Evolutionary conservation across 2,888 invertebrate species (phyloP), one percentile per base, ranked within the genome.

Genomic region (Rhagonycha fulva): DNA sequence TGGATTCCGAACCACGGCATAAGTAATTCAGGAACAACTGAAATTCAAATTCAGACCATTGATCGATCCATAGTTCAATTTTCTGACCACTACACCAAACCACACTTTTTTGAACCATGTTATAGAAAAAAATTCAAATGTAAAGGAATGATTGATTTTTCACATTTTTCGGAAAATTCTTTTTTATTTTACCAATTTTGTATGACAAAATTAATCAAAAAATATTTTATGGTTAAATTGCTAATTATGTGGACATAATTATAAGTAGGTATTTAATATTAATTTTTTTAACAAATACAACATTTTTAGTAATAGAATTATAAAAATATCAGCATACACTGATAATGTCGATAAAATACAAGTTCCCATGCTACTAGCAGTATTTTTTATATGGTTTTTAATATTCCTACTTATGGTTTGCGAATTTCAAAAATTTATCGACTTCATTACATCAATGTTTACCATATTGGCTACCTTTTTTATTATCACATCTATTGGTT

Each of bases 361-460:
- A 32, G 23, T 10, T 12, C 30, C 30, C 10, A 23, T 62, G 63
- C 11, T 63, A 69, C 11, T 30, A 7, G 26, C 19, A 12, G 60
- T 73, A 26, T n/a, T 9, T 26, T 11, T 32, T 12, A 68, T 30
- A 12, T 73, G 73, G 73, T 30, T 73, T 69, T 10, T 73, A n/a
- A 69, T 73, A n/a, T 61, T 73, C 28, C 0, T 73, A 10, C 7
- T 62, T 12, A 4, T 68, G 24, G 14, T 7, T 14, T 14, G 23
- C 11, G 73, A 62, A 14, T 69, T 73, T 32, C 19, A 69, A 62
- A 28, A 10, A 24, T 69, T 47, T 47, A 47, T 47, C 9, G n/a
- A 12, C 4, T 47, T 47, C 7, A 47, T 47, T n/a, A n/a, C 47
- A n/a, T 47, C 2, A 47, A 47, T 7, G 5, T 7, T 47, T 4